phyloP scores from a whole-genome alignment of 37 sponge, comb jelly and placozoan species.

The Theonella swinhoei region DNA sequence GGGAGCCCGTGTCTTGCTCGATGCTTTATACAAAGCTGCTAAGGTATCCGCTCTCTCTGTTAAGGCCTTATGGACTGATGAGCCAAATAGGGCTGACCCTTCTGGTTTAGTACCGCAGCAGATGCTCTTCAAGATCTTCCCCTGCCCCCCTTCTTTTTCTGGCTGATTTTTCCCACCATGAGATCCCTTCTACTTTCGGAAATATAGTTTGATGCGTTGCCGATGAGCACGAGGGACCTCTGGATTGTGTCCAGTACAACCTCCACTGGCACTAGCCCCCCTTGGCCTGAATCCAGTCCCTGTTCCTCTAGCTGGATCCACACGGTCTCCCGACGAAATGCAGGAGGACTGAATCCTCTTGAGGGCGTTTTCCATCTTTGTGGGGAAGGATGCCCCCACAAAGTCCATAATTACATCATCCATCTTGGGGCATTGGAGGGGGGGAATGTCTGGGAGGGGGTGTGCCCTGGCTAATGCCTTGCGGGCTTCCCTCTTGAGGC shows the following conservation, averaged over 20 bases:
- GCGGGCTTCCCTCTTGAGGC: too few species aligned
- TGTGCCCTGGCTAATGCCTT: too few species aligned
- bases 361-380: not conserved
- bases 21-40: not conserved
- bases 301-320: constrained; percentile 18
- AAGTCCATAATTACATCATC: too few species aligned
- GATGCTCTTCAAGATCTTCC: not conserved
- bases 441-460: too few species aligned
- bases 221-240: constrained; percentile 3
- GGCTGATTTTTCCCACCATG: not conserved
- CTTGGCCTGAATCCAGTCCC: not conserved
- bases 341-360: constrained; percentile 1
- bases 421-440: too few species aligned
- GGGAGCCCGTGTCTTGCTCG: constrained; percentile 15
- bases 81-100: constrained; percentile 2
- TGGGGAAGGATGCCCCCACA: constrained; percentile 7
- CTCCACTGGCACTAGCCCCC: constrained; percentile 11
- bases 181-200: not conserved
- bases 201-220: constrained; percentile 13
- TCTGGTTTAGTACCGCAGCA: not conserved
- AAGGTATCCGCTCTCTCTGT: constrained; percentile 2
- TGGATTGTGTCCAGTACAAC: constrained; percentile 14
- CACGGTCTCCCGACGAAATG: not conserved
- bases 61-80: not conserved
- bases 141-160: not conserved